Percentiles rank a stretch among this genome's conserved stretches.
Conservation (phyloP, 2,797 vertebrate species). For the Mastacembelus armatus region DNA sequence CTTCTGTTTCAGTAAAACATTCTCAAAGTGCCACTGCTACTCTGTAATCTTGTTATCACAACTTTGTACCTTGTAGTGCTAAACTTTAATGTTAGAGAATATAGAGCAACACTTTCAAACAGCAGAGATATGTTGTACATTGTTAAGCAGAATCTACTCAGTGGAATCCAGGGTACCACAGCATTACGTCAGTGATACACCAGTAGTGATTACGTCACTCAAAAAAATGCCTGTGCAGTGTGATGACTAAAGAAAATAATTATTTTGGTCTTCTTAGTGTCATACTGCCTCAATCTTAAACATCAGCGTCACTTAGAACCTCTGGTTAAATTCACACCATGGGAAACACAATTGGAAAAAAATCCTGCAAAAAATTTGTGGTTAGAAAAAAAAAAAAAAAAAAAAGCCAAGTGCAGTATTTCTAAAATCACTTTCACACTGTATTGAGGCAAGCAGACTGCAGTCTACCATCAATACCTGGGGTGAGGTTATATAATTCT, state of each 20-base stretch:
- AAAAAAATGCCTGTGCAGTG: conserved; percentile 43
- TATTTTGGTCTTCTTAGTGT: conserved; percentile 9
- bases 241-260: conserved; percentile 29
- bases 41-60: conserved; percentile 7
- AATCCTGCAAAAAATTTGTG: neutral
- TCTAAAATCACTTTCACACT: conserved; percentile 32
- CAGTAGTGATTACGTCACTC: conserved; percentile 72
- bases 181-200: conserved; percentile 76
- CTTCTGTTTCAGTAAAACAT: conserved; percentile 30
- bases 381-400: too few species aligned
- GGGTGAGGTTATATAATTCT: conserved; percentile 53
- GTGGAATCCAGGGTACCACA: conserved; percentile 46
- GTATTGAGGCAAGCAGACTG: conserved; percentile 34
- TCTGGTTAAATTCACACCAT: neutral
- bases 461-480: conserved; percentile 45
- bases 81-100: conserved; percentile 20
- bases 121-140: conserved; percentile 5
- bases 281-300: conserved; percentile 1
- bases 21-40: conserved; percentile 20
- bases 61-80: neutral
- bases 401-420: conserved; percentile 27
- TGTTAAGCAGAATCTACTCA: conserved; percentile 28
- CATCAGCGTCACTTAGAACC: conserved; percentile 8
- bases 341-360: neutral
- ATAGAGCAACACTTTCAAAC: neutral